These are phyloP conservation scores for Caenorhabditis elegans DNA, from an alignment of 1,140 invertebrate species.

Conservation along the genomic window DNA sequence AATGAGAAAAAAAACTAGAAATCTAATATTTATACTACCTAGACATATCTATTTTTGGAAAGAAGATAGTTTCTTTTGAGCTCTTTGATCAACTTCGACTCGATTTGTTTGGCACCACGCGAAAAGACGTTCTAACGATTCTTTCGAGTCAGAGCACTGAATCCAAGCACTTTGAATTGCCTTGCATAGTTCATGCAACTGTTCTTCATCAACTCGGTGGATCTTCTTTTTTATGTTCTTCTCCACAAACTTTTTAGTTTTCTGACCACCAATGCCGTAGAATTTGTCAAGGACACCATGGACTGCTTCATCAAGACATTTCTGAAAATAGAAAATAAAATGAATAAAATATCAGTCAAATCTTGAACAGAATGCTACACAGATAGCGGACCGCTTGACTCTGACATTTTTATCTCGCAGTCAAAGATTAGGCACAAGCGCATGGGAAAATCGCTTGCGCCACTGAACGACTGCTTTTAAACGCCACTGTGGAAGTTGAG, in stretches of 20 bases:
- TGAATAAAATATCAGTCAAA: slow-evolving; percentile 14
- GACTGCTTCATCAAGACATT: background rate
- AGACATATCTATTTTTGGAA: background rate
- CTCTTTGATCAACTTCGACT: background rate
- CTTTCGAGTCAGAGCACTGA: background rate
- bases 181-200: background rate
- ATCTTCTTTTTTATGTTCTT: background rate
- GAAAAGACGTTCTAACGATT: background rate
- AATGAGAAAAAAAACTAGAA: background rate
- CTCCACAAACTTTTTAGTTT: background rate
- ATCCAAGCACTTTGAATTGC: background rate
- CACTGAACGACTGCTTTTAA: slow-evolving; percentile 4
- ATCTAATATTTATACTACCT: background rate
- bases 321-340: too few species aligned
- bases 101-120: background rate
- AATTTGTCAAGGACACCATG: background rate
- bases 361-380: slow-evolving; percentile 31
- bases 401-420: background rate
- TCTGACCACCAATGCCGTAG: background rate
- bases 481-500: too few species aligned
- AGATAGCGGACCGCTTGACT: slow-evolving; percentile 30
- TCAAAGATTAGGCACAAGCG: slow-evolving; percentile 18
- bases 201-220: background rate
- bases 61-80: background rate
- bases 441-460: background rate